Evolutionary conservation across 2,888 invertebrate species (phyloP).

Genomic region (Abscondita cerata): DNA sequence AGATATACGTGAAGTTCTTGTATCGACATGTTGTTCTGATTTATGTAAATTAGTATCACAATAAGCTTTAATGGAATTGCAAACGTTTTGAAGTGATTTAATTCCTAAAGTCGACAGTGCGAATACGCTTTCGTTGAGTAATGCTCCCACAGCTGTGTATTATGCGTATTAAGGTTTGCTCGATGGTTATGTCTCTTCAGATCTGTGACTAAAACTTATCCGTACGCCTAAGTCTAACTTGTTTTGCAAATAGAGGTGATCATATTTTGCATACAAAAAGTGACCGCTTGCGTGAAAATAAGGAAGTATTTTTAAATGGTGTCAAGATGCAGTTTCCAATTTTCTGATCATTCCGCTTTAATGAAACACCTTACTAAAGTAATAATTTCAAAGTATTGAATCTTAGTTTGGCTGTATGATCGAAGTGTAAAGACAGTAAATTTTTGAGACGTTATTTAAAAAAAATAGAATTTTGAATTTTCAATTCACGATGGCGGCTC

Average conservation of each 20-base stretch:
- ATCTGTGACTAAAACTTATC: constrained; percentile 42
- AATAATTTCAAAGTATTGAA: constrained; percentile 45
- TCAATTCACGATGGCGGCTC: too few species aligned
- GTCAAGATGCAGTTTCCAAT: constrained; percentile 46
- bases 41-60: constrained; percentile 34
- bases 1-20: constrained; percentile 36
- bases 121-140: constrained; percentile 39
- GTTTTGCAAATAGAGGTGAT: constrained; percentile 53
- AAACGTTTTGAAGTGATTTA: constrained; percentile 35
- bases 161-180: constrained; percentile 47
- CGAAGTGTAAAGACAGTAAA: too few species aligned
- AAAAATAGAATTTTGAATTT: too few species aligned
- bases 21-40: constrained; percentile 46
- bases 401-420: constrained; percentile 42
- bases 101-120: constrained; percentile 39
- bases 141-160: constrained; percentile 46
- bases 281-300: constrained; percentile 53
- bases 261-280: constrained; percentile 50
- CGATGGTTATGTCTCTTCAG: constrained; percentile 48
- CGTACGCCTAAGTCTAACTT: constrained; percentile 41
- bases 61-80: constrained; percentile 38
- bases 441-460: too few species aligned
- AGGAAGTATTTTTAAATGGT: constrained; percentile 47
- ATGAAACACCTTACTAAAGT: constrained; percentile 46
- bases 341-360: constrained; percentile 46